phyloP scores from a whole-genome alignment of 2,113 vertebrate genomes.

The Chaetops frenatus region DNA sequence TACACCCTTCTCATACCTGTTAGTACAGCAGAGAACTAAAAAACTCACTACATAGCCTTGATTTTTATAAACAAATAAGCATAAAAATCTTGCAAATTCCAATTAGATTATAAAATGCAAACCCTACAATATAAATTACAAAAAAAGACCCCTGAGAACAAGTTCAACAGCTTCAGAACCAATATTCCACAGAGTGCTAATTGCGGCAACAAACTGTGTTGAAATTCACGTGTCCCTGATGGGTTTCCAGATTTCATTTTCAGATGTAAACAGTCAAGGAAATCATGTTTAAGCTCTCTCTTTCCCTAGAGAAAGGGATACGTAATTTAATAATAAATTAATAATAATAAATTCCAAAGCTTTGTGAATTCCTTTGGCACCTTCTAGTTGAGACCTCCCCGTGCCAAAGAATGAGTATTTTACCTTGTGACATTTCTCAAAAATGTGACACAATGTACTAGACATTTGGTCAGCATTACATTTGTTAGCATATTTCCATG shows the following conservation, averaged over 20 bases:
- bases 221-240: neutral
- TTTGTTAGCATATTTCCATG: neutral
- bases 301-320: neutral
- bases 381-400: neutral
- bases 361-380: slow-evolving; percentile 25
- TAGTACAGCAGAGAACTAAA: neutral
- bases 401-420: slow-evolving; percentile 41
- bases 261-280: neutral
- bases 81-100: neutral
- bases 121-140: neutral
- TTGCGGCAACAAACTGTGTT: neutral
- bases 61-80: slow-evolving; percentile 8
- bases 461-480: neutral
- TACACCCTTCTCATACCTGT: neutral
- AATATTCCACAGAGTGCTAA: neutral
- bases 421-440: slow-evolving; percentile 2
- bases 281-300: neutral
- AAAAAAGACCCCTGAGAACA: neutral
- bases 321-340: no score
- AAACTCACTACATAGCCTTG: neutral
- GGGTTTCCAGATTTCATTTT: neutral
- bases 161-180: neutral
- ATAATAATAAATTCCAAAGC: no score
- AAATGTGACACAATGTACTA: neutral
- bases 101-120: neutral